Evolutionary conservation across 2,888 invertebrate species (phyloP).

Genomic region (Danaus chrysippus): DNA sequence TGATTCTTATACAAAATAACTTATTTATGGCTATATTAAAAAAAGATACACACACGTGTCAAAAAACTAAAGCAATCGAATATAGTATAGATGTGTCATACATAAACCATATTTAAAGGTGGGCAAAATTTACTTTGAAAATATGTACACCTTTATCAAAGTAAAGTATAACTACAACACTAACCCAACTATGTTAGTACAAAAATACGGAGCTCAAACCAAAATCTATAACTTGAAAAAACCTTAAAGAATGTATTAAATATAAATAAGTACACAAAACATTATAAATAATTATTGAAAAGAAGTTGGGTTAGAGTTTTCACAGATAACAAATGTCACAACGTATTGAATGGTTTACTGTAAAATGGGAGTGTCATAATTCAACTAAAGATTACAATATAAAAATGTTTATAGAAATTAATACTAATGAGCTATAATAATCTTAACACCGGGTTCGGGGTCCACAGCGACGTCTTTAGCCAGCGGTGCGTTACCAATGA

Average conservation of each 20-base stretch:
- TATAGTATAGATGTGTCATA: neutral
- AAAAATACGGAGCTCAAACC: no score
- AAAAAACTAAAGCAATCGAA: neutral
- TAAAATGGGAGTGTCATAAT: neutral
- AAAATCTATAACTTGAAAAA: no score
- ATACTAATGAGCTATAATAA: constrained; percentile 66
- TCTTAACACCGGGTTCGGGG: constrained; percentile 66
- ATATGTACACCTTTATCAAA: neutral
- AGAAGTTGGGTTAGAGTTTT: no score
- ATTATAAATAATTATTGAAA: no score
- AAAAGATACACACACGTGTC: no score
- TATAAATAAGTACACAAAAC: no score
- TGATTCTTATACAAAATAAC: neutral
- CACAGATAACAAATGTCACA: no score
- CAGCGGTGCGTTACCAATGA: constrained; percentile 73
- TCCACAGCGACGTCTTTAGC: constrained; percentile 68
- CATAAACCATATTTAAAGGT: neutral
- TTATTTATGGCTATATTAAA: neutral
- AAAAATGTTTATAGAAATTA: constrained; percentile 13
- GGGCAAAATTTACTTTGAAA: constrained; percentile 1
- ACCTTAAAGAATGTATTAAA: no score
- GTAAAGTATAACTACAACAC: neutral
- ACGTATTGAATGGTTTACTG: no score
- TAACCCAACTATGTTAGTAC: neutral
- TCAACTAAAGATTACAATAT: neutral